phyloP scores from a whole-genome alignment of 2,113 vertebrate genomes.

The Nettapus auritus region DNA sequence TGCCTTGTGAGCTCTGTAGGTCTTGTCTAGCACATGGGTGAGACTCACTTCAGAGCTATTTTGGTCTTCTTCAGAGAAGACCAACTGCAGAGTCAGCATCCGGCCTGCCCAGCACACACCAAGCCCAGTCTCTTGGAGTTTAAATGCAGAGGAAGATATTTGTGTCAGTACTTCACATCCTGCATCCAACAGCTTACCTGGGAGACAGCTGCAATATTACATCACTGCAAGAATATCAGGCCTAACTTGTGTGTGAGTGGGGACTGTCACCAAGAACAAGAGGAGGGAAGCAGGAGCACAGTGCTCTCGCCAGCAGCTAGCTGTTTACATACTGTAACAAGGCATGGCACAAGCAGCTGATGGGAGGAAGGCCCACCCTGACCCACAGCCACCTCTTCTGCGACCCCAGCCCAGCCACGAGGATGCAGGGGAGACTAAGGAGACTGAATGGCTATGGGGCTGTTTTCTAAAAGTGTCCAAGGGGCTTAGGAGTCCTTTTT shows the following conservation, averaged over 20 bases:
- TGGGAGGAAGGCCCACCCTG: background rate
- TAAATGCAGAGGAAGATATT: background rate
- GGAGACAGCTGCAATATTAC: background rate
- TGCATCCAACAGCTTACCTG: background rate
- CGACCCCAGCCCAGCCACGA: background rate
- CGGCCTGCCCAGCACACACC: background rate
- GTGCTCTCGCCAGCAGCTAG: background rate
- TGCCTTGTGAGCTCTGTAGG: background rate
- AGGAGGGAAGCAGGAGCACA: background rate
- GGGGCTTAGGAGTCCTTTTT: background rate
- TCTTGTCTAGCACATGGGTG: background rate
- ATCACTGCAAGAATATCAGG: background rate
- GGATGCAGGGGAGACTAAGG: background rate
- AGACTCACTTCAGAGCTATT: slow-evolving; percentile 1
- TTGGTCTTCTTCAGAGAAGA: slow-evolving; percentile 2
- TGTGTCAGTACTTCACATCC: background rate
- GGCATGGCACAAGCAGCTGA: background rate
- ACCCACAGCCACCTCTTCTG: background rate
- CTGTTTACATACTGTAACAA: background rate
- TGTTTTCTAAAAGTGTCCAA: background rate
- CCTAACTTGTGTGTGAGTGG: background rate
- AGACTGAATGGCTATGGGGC: background rate
- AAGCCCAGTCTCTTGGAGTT: background rate
- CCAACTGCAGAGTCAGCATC: background rate
- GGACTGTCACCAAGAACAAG: background rate